Percentiles rank a stretch among this genome's conserved stretches.
phyloP scores from a whole-genome alignment of 2,888 invertebrate species.

The Scelioninae gen. 1 region DNA sequence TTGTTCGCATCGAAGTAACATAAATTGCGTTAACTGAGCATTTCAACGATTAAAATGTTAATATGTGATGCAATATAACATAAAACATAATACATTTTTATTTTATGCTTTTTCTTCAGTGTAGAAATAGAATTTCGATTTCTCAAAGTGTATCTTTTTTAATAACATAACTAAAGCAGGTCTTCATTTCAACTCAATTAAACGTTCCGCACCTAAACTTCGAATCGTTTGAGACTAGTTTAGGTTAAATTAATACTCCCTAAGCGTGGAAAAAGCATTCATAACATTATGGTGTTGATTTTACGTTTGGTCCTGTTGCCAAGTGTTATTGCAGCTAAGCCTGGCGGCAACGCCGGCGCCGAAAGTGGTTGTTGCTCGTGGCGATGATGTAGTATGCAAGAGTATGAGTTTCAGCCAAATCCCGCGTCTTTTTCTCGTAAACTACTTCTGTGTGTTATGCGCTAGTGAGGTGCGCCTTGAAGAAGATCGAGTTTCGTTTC shows the following conservation, averaged over 20 bases:
- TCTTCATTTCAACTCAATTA: conserved; percentile 12
- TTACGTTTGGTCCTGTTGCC: conserved; percentile 17
- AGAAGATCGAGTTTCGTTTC: conserved; percentile 44
- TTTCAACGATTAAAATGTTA: too few relatives aligned
- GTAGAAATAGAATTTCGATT: too few relatives aligned
- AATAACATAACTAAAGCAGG: background rate
- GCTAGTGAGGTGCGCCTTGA: conserved; percentile 28
- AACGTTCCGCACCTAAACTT: background rate
- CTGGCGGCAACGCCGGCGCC: conserved; percentile 20
- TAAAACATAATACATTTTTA: too few relatives aligned
- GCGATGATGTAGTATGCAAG: conserved; percentile 10
- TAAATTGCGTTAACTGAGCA: too few relatives aligned
- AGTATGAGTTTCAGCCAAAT: too few relatives aligned
- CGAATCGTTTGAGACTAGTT: conserved; percentile 16
- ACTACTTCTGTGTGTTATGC: too few relatives aligned
- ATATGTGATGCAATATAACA: too few relatives aligned
- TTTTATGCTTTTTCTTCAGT: too few relatives aligned
- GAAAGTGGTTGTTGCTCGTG: conserved; percentile 34
- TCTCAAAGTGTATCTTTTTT: background rate
- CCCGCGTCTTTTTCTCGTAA: too few relatives aligned
- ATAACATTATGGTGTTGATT: conserved; percentile 11
- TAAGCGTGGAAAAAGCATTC: conserved; percentile 24
- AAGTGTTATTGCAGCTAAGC: conserved; percentile 24
- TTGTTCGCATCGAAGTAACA: too few relatives aligned
- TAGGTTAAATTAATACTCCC: conserved; percentile 26